Base-by-base conservation (phyloP, 2,888 invertebrate genomes). In the Machimus rusticus region DNA sequence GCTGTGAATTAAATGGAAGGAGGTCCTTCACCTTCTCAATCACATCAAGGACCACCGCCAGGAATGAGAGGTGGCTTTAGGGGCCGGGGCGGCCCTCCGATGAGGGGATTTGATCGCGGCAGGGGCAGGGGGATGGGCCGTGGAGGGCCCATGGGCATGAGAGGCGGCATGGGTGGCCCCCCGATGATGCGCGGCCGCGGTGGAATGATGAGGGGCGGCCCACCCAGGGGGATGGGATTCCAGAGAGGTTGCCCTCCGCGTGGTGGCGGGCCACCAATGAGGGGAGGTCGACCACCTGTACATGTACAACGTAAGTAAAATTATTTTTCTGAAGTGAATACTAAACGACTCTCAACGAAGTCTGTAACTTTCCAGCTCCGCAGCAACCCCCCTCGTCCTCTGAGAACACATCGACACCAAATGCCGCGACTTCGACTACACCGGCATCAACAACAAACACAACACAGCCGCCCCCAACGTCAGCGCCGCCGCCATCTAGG, bases 111-210 rank as follows among this genome's bases (percentile, higher is more conserved):
- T 78, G 93, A 93, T 77, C 91, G 92, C 16, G 92, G 92, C 31
- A 91, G 93, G 81, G 92, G 92, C 23, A 90, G 93, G 76, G 93
- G 93, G 43, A 91, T 92, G 91, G 92, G 92, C 74, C 91, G 92
- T 19, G 93, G 93, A n/a, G 92, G 92, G 87, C 92, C 90, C 74
- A 91, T 92, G 91, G 91, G 92, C 6, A 90, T 91, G 90, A 90
- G 91, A 28, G 92, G 92, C 31, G 91, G 91, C 2, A 91, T 92
- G 90, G 90, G 90, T 86, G 90, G 90, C 8, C 90, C 89, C 46
- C 89, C 89, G 39, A 89, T 87, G 87, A 87, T 87, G 81, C 14
- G 87, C n/a, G 87, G 87, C 1, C 87, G 87, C 8, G 76, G 76
- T 28, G 87, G 87, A 34, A 81, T 87, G 81, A 87, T 87, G 87